Base-by-base conservation (phyloP, 1,140 invertebrate species). In the Berghia stephanieae region DNA sequence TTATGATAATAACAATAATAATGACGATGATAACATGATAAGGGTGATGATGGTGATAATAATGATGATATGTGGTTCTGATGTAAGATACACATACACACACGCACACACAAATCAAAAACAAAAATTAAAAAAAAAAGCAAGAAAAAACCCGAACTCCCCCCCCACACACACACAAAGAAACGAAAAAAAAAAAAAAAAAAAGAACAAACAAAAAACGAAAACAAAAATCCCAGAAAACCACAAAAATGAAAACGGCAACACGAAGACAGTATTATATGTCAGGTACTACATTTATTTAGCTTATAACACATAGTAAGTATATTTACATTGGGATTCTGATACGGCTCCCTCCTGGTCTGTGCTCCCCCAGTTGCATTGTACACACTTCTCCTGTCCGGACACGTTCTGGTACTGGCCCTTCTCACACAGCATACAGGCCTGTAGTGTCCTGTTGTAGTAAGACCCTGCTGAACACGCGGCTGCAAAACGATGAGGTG, bases 401-500 rank as follows among this genome's bases (percentile, higher is more conserved):
- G 69, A 70, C 8, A 71, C 44, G n/a, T 77, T 60, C 71, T 85
- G 84, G 73, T 83, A 84, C 31, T 72, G 71, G 1, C 83, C 82
- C 16, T 72, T 70, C 2, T 63, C 55, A 78, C 84, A 85, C 27
- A 81, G 80, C 36, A 78, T 49, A 77, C 84, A 85, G 13, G 70
- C 63, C 16, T 75, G 70, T 24, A 36, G 68, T 27, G 73, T 83
- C 16, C 40, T 72, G 74, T 85, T 85, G 73, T 81, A 72, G 42
- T 81, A 81, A 24, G 82, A 81, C 18, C 84, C 84, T 52, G 80
- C 68, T 40, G 84, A 83, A 70, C 84, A 85, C 8, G 80, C 69
- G 27, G 84, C 84, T 85, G 78, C 18, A 77, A 80, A 74, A 73
- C 10, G 4, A 68, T 10, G 36, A 24, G 34, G 24, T 21, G 13